These are phyloP conservation scores for Lepidocyrtinus sp. DNA, from an alignment of 2,888 invertebrate species.

Conservation along the genomic window DNA sequence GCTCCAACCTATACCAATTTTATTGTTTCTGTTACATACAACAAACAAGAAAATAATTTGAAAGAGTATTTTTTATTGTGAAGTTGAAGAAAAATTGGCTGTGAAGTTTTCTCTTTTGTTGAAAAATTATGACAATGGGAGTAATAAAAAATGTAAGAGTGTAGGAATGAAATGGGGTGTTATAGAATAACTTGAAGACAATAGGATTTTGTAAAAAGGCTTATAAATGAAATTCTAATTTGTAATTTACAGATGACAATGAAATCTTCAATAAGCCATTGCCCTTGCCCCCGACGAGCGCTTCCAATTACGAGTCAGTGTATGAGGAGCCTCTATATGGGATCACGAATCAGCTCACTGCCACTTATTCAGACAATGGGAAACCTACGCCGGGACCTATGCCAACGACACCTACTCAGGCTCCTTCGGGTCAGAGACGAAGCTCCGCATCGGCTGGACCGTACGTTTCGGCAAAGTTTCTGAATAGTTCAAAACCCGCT, in stretches of 20 bases:
- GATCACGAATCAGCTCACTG: conserved; percentile 60
- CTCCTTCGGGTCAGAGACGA: conserved; percentile 37
- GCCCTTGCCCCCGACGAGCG: conserved; percentile 58
- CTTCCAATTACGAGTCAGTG: conserved; percentile 62
- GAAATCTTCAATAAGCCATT: conserved; percentile 61
- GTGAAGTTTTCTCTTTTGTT: conserved; percentile 49
- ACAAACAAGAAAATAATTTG: not conserved
- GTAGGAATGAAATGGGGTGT: too few species aligned
- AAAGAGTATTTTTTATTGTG: not conserved
- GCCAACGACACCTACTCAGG: too few species aligned
- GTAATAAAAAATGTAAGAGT: conserved; percentile 10
- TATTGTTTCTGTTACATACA: not conserved
- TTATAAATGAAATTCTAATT: not conserved
- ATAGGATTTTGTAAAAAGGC: not conserved
- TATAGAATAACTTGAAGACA: too few species aligned
- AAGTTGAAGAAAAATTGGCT: not conserved
- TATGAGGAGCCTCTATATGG: conserved; percentile 69
- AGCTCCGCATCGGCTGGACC: conserved; percentile 49
- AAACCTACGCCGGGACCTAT: not conserved
- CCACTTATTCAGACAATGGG: conserved; percentile 49
- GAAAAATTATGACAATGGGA: not conserved
- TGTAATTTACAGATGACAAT: conserved; percentile 57
- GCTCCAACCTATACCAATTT: not conserved
- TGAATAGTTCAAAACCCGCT: conserved; percentile 38
- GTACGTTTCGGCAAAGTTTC: conserved; percentile 40